phyloP scores from a whole-genome alignment of 2,888 invertebrate genomes.

The Ormyrus pomaceus region DNA sequence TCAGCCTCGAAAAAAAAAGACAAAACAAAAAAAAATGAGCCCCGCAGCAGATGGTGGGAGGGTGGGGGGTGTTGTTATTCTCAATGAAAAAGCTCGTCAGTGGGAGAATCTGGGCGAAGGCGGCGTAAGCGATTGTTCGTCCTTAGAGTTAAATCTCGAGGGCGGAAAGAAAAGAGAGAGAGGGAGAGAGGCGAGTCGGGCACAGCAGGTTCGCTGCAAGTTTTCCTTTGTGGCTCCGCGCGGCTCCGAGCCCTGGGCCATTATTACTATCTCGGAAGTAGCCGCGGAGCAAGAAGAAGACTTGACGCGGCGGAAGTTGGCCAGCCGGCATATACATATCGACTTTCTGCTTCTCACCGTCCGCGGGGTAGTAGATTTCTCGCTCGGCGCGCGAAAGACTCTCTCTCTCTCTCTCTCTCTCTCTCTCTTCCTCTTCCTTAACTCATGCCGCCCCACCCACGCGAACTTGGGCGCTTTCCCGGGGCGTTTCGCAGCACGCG shows the following conservation, averaged over 20 bases:
- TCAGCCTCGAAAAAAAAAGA: too few relatives aligned
- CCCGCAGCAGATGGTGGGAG: too few relatives aligned
- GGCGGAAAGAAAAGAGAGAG: constrained; percentile 30
- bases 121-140: not conserved
- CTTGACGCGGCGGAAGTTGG: constrained; percentile 44
- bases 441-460: not conserved
- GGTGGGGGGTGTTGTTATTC: too few relatives aligned
- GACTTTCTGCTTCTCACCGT: constrained; percentile 24
- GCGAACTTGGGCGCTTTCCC: not conserved
- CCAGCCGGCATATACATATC: constrained; percentile 21
- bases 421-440: too few relatives aligned
- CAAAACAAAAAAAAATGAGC: too few relatives aligned
- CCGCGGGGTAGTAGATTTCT: not conserved
- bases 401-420: not conserved
- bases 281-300: constrained; percentile 9
- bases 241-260: not conserved
- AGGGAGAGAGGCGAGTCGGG: not conserved
- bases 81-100: too few relatives aligned
- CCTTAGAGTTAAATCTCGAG: constrained; percentile 5
- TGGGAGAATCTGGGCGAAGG: constrained; percentile 9
- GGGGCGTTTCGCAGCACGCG: constrained; percentile 29
- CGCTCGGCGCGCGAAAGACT: not conserved
- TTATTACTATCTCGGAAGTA: constrained; percentile 39
- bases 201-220: not conserved
- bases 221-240: constrained; percentile 16